Conservation (phyloP, 2,888 invertebrate species). For the Platycnemis pennipes region DNA sequence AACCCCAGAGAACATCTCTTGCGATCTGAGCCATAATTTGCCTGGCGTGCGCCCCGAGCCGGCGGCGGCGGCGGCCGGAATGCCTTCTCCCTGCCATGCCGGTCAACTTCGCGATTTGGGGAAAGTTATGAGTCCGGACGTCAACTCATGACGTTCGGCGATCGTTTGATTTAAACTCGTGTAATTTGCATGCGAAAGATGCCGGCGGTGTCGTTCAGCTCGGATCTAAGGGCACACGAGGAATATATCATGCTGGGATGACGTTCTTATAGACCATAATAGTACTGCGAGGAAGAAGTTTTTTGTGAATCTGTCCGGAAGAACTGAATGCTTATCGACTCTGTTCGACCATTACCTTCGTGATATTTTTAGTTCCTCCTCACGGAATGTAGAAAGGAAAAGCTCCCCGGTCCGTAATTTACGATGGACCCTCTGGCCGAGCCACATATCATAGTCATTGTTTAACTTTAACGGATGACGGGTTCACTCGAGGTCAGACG, state of each 20-base stretch:
- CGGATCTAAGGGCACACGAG: not conserved
- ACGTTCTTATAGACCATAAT: conserved; percentile 28
- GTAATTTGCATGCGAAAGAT: not conserved
- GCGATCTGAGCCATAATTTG: conserved; percentile 20
- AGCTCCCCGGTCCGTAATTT: not conserved
- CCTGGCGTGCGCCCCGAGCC: not conserved
- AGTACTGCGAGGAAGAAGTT: not conserved
- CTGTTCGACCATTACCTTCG: not conserved
- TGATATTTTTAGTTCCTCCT: not conserved
- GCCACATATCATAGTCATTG: not conserved
- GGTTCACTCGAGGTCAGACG: not conserved
- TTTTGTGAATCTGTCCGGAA: not conserved
- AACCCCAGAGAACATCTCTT: too few relatives aligned
- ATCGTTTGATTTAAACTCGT: not conserved
- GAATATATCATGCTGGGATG: conserved; percentile 7
- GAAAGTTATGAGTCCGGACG: not conserved
- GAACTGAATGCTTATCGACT: not conserved
- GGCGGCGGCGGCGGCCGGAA: too few relatives aligned
- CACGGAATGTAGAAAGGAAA: not conserved
- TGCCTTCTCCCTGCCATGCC: too few relatives aligned
- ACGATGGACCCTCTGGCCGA: not conserved
- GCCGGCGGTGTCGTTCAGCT: not conserved
- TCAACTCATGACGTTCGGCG: not conserved
- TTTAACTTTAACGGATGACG: not conserved
- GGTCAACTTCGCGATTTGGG: not conserved